phyloP scores from a whole-genome alignment of 2,888 invertebrate species.

The Danaus chrysippus region DNA sequence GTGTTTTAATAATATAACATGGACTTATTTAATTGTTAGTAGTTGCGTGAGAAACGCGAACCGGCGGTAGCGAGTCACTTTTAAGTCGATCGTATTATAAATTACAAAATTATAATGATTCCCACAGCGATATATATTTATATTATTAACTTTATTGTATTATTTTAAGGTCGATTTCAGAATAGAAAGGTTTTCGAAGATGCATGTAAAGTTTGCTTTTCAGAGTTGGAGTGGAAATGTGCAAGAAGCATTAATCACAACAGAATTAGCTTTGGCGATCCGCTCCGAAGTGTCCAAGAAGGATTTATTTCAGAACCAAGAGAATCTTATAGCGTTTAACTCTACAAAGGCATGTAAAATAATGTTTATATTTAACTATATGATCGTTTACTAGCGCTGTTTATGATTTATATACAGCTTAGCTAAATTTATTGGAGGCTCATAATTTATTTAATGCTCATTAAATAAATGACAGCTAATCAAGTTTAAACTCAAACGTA shows the following conservation, averaged over 20 bases:
- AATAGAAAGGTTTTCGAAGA: slow-evolving; percentile 19
- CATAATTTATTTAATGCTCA: slow-evolving; percentile 2
- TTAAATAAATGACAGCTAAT: slow-evolving; percentile 6
- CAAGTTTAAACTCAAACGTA: slow-evolving; percentile 1
- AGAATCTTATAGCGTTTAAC: slow-evolving; percentile 34
- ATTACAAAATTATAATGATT: slow-evolving; percentile 28
- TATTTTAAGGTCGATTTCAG: slow-evolving; percentile 41
- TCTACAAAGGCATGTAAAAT: slow-evolving; percentile 35
- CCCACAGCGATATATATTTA: slow-evolving; percentile 5
- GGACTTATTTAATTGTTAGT: slow-evolving; percentile 66
- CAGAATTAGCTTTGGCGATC: slow-evolving; percentile 78
- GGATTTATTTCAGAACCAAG: slow-evolving; percentile 61
- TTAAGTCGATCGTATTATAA: slow-evolving; percentile 46
- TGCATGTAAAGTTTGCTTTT: slow-evolving; percentile 38
- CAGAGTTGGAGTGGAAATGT: slow-evolving; percentile 66
- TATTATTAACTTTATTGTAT: slow-evolving; percentile 16
- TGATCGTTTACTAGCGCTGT: slow-evolving; percentile 30
- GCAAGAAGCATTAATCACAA: slow-evolving; percentile 76
- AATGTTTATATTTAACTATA: slow-evolving; percentile 36
- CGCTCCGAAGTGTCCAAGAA: slow-evolving; percentile 69
- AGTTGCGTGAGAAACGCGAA: slow-evolving; percentile 77
- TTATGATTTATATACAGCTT: slow-evolving; percentile 32
- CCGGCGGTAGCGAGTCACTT: slow-evolving; percentile 64
- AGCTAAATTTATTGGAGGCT: slow-evolving; percentile 18
- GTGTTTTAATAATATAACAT: slow-evolving; percentile 62